Base-by-base conservation (phyloP, 1,140 invertebrate genomes). In the Ceratitis capitata region DNA sequence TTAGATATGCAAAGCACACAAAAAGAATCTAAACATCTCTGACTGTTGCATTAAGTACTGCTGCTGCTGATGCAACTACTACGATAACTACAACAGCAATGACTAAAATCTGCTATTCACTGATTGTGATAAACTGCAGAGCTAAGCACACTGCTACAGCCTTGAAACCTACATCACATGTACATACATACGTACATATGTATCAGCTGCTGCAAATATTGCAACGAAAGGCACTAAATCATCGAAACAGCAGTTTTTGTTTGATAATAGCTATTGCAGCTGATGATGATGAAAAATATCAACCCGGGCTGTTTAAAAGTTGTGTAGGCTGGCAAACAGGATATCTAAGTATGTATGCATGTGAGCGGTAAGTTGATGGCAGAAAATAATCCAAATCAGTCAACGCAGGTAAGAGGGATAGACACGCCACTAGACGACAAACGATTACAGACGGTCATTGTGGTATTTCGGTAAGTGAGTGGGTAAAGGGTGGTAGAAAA, bases 311-410 rank as follows among this genome's bases (percentile, higher is more conserved):
- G 35, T 1, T 6, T 19, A 74, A 12, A 9, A 42, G 23, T 7
- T 26, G 0, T 23, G 23, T 26, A 61, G 56, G 19, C 64, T 42
- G 35, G 5, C 26, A 26, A 23, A 26, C 26, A 61, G 56, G 26
- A n/a, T n/a, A n/a, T n/a, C n/a, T n/a, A n/a, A n/a, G n/a, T n/a
- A n/a, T n/a, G n/a, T n/a, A n/a, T n/a, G n/a, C n/a, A n/a, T n/a
- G n/a, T n/a, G n/a, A n/a, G n/a, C n/a, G n/a, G n/a, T n/a, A n/a
- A n/a, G n/a, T 32, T 74, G 64, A 42, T 45, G 64, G 39, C 29
- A 74, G n/a, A 74, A 74, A 74, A 74, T 74, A 74, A 74, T 74
- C 64, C 64, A 74, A 74, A 74, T 74, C 64, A 74, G 32, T 74
- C 64, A 42, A 74, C n/a, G 19, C 39, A 74, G 35, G 35, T 74